Evolutionary conservation across 2,888 invertebrate species (phyloP), one percentile per base, ranked within the genome.

Genomic region (Acronicta psi): DNA sequence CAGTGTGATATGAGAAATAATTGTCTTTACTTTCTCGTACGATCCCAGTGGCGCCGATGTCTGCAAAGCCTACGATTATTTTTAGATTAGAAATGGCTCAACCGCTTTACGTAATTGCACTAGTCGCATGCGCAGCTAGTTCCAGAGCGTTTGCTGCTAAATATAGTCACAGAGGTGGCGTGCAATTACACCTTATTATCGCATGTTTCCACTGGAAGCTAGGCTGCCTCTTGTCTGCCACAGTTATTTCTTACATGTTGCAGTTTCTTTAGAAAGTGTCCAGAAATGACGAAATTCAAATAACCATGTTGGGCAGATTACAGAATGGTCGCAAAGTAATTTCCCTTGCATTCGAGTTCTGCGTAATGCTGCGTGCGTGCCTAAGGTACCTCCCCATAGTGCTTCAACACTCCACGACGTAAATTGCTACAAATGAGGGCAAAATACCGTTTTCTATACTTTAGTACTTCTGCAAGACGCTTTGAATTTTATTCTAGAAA

Each of bases 21-120:
- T 89, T 86, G 86, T 89, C 74, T 90, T 91, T 91, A 92, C 93
- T 93, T 93, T 94, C 94, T 91, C 91, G 87, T 88, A 88, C 86
- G 87, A 91, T 88, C 90, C 90, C 85, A 86, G 85, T 90, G 93
- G 94, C 93, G 93, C 93, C 93, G 85, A 86, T 85, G 90, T 86
- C 91, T 88, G 85, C 80, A 86, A 84, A 92, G 92, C 92, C 94
- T 92, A 88, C 93, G 94, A 94, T 94, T 94, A 94, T 94, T 94
- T 94, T 94, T 94, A 93, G 94, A 94, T 94, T 94, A 94, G 94
- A 94, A 94, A 94, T 93, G 93, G 93, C 93, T 91, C 91, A 93
- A 92, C 93, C 88, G 92, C 93, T 93, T 93, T 94, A 94, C 92
- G 94, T 93, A 94, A 93, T 94, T 94, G 89, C 92, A 89, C 91